Base-by-base conservation (phyloP, 2,888 invertebrate genomes). In the Neoaliturus tenellus region DNA sequence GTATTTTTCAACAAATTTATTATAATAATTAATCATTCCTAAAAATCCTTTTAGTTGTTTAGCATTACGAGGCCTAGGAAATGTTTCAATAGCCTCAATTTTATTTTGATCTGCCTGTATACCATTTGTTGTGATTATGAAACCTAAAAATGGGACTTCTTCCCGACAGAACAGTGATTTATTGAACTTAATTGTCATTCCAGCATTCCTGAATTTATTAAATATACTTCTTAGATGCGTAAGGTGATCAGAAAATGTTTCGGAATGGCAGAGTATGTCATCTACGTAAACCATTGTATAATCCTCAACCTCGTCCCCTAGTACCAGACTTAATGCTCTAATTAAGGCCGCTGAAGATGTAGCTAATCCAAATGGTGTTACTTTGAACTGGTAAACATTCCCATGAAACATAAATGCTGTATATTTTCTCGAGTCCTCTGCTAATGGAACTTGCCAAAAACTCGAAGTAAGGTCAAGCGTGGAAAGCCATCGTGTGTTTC, bases 271-370 rank as follows among this genome's bases (percentile, higher is more conserved):
- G 33, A 71, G 17, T 12, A 71, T n/a, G 12, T 71, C 33, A 28
- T 71, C 71, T n/a, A 33, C 31, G 12, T 71, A 71, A 28, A 71
- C 33, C 35, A 71, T 28, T 10, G 71, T 71, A 71, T 14, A 71
- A 35, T 28, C 71, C 33, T 71, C 71, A 3, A 20, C 20, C 1
- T 71, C 33, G 3, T 33, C 71, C 12, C 33, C 33, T 33, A 71
- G 12, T 20, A 71, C 71, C 8, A n/a, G 31, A 14, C 39, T n/a
- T 33, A 71, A 39, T 25, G 35, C 71, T 71, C 31, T 28, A 4
- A 71, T 33, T 71, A 71, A 33, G 5, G 71, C 31, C 20, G 31
- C 71, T 28, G 39, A 71, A 5, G 71, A 71, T 2, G 71, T 28
- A n/a, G 28, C 20, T 8, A 71, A n/a, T 2, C 71, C 31, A n/a